Evolutionary conservation across 92 coral and sea anemone species (phyloP).

Genomic region (Porites divaricata): DNA sequence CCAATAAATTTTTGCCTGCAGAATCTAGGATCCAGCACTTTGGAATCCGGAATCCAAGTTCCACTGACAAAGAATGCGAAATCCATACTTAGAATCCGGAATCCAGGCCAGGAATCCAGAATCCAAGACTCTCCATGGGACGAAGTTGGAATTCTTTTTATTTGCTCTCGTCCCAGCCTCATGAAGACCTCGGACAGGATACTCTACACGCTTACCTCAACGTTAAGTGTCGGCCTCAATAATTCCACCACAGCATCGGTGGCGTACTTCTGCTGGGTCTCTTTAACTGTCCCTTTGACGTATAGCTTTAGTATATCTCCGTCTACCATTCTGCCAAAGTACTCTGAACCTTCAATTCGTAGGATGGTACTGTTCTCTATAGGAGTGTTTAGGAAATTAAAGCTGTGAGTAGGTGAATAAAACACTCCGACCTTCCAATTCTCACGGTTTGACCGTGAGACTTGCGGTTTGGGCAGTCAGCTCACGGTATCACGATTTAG

Average conservation of each 20-base stretch:
- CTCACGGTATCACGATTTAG: no score
- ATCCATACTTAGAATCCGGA: no score
- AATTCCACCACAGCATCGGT: constrained; percentile 65
- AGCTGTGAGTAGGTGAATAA: not conserved
- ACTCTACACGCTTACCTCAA: constrained; percentile 29
- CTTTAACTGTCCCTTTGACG: constrained; percentile 60
- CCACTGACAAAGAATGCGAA: no score
- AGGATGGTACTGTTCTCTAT: constrained; percentile 51
- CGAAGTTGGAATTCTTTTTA: not conserved
- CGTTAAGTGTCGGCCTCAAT: constrained; percentile 58
- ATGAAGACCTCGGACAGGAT: not conserved
- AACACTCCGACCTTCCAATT: not conserved
- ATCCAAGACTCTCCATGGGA: no score
- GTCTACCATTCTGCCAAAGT: constrained; percentile 50
- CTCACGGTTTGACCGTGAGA: not conserved
- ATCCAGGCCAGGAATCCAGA: no score
- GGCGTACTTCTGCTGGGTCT: constrained; percentile 64
- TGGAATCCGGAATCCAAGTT: no score
- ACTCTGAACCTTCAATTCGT: constrained; percentile 48
- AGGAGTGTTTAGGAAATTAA: not conserved
- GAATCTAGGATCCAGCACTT: no score
- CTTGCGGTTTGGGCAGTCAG: not conserved
- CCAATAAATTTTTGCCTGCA: no score
- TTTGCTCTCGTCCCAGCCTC: not conserved
- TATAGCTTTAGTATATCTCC: constrained; percentile 69